Percentiles rank a stretch among this genome's conserved stretches.
Conservation (phyloP, 1,140 invertebrate genomes). For the Drosophila tani region DNA sequence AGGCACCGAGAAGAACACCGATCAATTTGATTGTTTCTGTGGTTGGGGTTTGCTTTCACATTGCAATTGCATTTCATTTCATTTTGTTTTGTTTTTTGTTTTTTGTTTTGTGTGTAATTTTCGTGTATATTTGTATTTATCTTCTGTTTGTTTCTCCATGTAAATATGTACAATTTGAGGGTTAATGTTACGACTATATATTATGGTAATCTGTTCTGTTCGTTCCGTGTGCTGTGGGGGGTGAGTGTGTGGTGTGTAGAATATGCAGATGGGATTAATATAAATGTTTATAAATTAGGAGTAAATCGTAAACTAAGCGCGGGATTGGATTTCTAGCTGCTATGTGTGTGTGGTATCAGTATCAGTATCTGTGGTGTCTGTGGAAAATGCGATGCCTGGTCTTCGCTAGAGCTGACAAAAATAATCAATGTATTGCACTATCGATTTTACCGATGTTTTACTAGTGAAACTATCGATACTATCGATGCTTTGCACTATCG, state of each 20-base stretch:
- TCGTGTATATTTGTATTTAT: slow-evolving; percentile 34
- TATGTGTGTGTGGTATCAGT: slow-evolving; percentile 13
- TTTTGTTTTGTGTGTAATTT: slow-evolving; percentile 2
- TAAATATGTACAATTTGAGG: slow-evolving; percentile 49
- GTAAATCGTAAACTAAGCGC: slow-evolving; percentile 24
- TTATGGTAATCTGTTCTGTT: slow-evolving; percentile 29
- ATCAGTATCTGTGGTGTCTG: slow-evolving; percentile 5
- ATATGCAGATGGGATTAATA: slow-evolving; percentile 13
- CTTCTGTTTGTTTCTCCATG: slow-evolving; percentile 23
- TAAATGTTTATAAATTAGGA: slow-evolving; percentile 36
- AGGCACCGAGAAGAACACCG: slow-evolving; percentile 37
- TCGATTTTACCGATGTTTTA: too few relatives aligned
- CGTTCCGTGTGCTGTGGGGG: slow-evolving; percentile 5
- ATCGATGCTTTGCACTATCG: too few relatives aligned
- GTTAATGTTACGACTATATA: slow-evolving; percentile 40
- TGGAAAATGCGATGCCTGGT: slow-evolving; percentile 2
- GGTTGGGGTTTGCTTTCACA: slow-evolving; percentile 6
- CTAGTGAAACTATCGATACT: too few relatives aligned
- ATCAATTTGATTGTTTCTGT: slow-evolving; percentile 48
- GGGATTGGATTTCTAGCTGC: slow-evolving; percentile 28
- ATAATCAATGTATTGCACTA: too few relatives aligned
- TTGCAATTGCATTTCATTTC: slow-evolving; percentile 9
- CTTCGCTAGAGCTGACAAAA: too few relatives aligned
- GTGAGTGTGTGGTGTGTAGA: slow-evolving; percentile 18
- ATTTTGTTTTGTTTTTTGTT: slow-evolving; percentile 1